These are phyloP conservation scores for Heteromurus nitidus DNA, from an alignment of 2,888 invertebrate genomes.

Conservation along the genomic window DNA sequence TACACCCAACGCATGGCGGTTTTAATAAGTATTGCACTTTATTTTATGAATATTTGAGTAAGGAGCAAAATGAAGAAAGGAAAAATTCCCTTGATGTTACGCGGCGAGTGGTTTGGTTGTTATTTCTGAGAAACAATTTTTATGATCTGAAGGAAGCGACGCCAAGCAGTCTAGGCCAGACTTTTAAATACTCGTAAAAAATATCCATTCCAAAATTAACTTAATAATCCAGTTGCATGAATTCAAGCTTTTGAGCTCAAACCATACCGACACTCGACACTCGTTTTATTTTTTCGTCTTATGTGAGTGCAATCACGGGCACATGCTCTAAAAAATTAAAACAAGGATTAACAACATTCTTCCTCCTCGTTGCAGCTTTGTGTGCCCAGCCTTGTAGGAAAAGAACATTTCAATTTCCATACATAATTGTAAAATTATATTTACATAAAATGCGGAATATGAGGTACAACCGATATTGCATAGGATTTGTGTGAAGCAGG, in stretches of 20 bases:
- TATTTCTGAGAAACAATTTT: slow-evolving; percentile 17
- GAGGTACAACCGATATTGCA: background rate
- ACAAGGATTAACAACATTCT: background rate
- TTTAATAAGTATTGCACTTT: no score
- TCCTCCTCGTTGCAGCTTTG: no score
- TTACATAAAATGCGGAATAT: background rate
- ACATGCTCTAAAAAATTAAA: slow-evolving; percentile 52
- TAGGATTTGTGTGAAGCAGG: no score
- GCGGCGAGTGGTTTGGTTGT: background rate
- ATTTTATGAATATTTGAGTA: no score
- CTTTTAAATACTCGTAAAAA: slow-evolving; percentile 18
- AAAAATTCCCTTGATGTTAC: slow-evolving; percentile 2
- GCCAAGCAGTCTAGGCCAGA: slow-evolving; percentile 52
- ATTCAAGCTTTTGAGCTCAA: background rate
- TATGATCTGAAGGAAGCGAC: slow-evolving; percentile 21
- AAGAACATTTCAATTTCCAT: no score
- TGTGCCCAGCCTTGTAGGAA: no score
- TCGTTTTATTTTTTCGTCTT: no score
- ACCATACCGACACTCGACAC: slow-evolving; percentile 7
- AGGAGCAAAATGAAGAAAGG: no score
- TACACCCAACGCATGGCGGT: no score
- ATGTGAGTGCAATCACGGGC: background rate
- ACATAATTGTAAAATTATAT: slow-evolving; percentile 20
- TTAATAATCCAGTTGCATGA: slow-evolving; percentile 1
- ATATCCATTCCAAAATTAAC: slow-evolving; percentile 36